phyloP scores from a whole-genome alignment of 2,888 invertebrate genomes.

The Hydraecia micacea region DNA sequence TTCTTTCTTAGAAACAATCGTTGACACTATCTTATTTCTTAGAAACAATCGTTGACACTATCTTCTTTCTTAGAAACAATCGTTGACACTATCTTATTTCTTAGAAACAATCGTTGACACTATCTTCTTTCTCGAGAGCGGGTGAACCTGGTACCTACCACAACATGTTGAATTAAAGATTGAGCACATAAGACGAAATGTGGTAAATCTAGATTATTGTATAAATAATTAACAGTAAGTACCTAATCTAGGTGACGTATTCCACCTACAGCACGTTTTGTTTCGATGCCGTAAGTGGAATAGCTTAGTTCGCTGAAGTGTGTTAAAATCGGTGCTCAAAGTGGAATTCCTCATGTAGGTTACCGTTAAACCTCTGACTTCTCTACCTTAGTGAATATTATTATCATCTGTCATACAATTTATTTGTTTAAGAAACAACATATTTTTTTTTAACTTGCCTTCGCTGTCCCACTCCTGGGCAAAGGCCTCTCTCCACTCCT shows the following conservation, averaged over 20 bases:
- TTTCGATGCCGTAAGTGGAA: not conserved
- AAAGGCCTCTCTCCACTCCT: no score
- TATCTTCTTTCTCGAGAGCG: not conserved
- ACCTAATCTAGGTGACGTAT: not conserved
- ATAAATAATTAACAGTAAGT: not conserved
- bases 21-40: no score
- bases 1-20: not conserved
- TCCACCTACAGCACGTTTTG: not conserved
- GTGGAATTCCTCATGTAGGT: not conserved
- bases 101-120: not conserved
- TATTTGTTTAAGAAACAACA: no score
- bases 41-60: not conserved
- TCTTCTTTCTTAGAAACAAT: not conserved
- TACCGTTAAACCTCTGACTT: not conserved
- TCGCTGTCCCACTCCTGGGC: no score
- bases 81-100: no score
- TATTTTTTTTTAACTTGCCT: no score
- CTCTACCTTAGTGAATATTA: not conserved
- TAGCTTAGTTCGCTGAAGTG: not conserved
- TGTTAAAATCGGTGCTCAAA: not conserved
- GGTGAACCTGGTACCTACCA: not conserved
- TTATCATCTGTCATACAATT: no score
- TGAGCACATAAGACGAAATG: not conserved
- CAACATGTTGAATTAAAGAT: not conserved
- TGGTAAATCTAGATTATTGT: not conserved